These are phyloP conservation scores for Portunus trituberculatus DNA, from an alignment of 1,140 invertebrate species.

Conservation along the genomic window DNA sequence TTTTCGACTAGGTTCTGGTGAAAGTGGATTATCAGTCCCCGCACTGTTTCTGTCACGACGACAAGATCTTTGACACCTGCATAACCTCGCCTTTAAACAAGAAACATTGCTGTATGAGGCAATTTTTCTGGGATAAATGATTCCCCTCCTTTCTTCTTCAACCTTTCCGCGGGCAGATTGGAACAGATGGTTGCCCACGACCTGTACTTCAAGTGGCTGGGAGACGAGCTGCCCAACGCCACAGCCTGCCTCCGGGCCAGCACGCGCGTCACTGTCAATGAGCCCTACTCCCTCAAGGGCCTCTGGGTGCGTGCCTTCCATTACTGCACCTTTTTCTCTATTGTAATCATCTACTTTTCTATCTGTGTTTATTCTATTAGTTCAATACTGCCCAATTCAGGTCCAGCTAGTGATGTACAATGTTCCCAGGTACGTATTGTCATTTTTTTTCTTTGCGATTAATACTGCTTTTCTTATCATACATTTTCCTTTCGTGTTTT, in stretches of 20 bases:
- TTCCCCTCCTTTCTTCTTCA: no score
- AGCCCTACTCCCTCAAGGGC: slow-evolving; percentile 68
- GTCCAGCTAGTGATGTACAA: neutral
- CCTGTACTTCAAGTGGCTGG: slow-evolving; percentile 77
- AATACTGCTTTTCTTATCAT: no score
- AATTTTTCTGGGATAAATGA: no score
- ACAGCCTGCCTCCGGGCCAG: slow-evolving; percentile 69
- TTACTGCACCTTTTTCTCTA: neutral
- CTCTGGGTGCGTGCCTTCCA: slow-evolving; percentile 68
- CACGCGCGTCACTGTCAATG: slow-evolving; percentile 69
- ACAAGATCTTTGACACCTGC: no score
- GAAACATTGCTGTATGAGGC: no score
- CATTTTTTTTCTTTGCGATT: no score
- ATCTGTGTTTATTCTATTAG: neutral
- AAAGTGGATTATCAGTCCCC: no score
- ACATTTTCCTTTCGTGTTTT: no score
- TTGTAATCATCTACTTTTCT: neutral
- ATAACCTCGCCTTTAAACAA: no score
- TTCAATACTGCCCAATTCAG: neutral
- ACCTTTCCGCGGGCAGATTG: slow-evolving; percentile 5
- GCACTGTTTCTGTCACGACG: no score
- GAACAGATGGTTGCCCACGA: slow-evolving; percentile 72
- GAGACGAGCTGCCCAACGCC: slow-evolving; percentile 75
- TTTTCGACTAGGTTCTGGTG: no score
- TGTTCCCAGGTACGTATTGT: no score